Evolutionary conservation across 2,113 vertebrate species (phyloP).

Genomic region (Fregetta grallaria): DNA sequence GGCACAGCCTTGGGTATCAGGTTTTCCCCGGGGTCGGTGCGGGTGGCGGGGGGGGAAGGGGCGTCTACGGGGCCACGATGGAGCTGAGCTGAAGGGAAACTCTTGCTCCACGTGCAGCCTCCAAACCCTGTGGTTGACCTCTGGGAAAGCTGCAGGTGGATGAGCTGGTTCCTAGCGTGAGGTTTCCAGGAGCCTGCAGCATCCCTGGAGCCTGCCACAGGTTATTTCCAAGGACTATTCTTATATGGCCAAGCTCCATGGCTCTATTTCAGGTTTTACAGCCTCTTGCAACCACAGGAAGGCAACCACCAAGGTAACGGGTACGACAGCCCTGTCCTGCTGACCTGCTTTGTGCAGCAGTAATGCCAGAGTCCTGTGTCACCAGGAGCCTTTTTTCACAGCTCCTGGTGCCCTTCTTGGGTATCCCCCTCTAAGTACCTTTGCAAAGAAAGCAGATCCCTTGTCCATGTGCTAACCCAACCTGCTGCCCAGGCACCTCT

Average conservation of each 20-base stretch:
- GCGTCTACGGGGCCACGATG: background rate
- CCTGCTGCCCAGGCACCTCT: background rate
- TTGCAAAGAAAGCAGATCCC: background rate
- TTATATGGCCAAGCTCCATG: accelerated
- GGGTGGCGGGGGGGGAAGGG: background rate
- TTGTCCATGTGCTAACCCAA: background rate
- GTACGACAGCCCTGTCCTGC: background rate
- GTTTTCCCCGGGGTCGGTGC: accelerated
- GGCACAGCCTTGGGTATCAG: background rate
- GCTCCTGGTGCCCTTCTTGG: background rate
- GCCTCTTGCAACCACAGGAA: background rate
- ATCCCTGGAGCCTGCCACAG: background rate
- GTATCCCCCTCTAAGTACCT: background rate
- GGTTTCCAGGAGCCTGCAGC: background rate
- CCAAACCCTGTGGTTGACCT: background rate
- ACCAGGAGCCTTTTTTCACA: background rate
- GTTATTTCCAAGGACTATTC: background rate
- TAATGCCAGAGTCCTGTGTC: accelerated
- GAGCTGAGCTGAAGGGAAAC: background rate
- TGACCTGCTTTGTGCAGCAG: background rate
- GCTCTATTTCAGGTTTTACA: background rate
- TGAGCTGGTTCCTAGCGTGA: background rate
- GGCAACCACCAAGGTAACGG: accelerated
- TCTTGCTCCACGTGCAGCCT: background rate
- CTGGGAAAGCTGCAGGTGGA: background rate